Evolutionary conservation across 2,797 vertebrate species (phyloP).

Genomic region (Okamejei kenojei): DNA sequence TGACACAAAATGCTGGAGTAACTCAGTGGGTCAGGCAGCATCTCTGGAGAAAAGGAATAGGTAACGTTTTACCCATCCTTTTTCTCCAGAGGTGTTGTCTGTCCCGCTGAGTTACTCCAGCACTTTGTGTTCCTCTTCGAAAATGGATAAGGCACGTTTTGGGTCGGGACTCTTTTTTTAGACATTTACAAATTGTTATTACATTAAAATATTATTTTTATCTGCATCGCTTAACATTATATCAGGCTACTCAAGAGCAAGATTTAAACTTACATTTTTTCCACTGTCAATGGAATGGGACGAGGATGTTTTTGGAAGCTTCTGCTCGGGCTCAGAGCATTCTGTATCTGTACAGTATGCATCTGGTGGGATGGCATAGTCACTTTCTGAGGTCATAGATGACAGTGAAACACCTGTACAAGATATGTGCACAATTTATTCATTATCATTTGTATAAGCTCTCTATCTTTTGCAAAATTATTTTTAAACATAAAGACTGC

Average conservation of each 20-base stretch:
- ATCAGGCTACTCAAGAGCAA: neutral
- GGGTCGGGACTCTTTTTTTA: too few relatives aligned
- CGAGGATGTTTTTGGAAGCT: slow-evolving; percentile 82
- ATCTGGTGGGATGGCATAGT: slow-evolving; percentile 95
- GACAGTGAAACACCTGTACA: slow-evolving; percentile 80
- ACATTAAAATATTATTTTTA: neutral
- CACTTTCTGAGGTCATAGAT: slow-evolving; percentile 86
- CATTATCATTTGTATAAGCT: neutral
- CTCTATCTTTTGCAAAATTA: neutral
- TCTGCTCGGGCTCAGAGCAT: slow-evolving; percentile 85
- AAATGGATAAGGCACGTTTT: too few relatives aligned
- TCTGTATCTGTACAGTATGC: slow-evolving; percentile 88
- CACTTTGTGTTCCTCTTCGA: too few relatives aligned
- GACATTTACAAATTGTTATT: too few relatives aligned
- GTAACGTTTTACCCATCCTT: too few relatives aligned
- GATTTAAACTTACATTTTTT: slow-evolving; percentile 68
- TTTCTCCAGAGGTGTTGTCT: too few relatives aligned
- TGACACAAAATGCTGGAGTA: too few relatives aligned
- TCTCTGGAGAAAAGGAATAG: too few relatives aligned
- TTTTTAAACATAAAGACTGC: neutral
- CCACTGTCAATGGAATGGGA: slow-evolving; percentile 69
- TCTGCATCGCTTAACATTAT: neutral
- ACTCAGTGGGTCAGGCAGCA: too few relatives aligned
- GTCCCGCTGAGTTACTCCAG: too few relatives aligned
- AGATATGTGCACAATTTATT: slow-evolving; percentile 9